Evolutionary conservation across 2,888 invertebrate genomes (phyloP).

Genomic region (Ophion costatus): DNA sequence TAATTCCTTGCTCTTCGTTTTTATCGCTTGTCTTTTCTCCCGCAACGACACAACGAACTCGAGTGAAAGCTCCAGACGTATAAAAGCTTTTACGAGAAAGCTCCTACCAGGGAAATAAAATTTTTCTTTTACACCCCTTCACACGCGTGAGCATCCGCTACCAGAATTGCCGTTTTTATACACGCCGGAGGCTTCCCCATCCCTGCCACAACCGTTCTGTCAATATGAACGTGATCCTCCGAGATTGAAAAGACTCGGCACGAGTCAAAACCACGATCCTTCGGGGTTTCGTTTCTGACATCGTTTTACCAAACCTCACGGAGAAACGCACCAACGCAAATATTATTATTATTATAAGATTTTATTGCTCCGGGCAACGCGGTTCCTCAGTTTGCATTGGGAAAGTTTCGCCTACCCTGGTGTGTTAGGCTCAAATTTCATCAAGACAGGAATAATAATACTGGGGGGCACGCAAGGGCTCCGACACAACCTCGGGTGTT

Average conservation of each 20-base stretch:
- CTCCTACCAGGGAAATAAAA: neutral
- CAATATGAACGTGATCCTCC: conserved; percentile 37
- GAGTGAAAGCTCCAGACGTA: neutral
- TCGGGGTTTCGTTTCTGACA: neutral
- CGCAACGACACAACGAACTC: conserved; percentile 18
- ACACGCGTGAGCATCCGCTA: no score
- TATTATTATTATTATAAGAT: no score
- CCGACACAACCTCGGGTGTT: no score
- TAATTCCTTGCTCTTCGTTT: neutral
- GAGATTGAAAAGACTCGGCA: conserved; percentile 19
- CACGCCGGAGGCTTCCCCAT: neutral
- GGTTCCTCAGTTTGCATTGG: no score
- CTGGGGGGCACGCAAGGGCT: no score
- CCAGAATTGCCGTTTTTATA: neutral
- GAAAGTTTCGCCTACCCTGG: no score
- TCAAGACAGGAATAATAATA: no score
- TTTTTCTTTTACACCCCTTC: neutral
- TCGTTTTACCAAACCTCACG: neutral
- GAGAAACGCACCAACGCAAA: neutral
- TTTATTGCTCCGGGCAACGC: no score
- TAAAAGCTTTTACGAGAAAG: no score
- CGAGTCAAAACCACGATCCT: neutral
- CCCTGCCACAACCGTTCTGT: neutral
- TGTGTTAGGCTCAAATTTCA: no score
- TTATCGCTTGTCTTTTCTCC: neutral